Evolutionary conservation across 2,113 vertebrate species (phyloP).

Genomic region (Saimiri boliviensis): DNA sequence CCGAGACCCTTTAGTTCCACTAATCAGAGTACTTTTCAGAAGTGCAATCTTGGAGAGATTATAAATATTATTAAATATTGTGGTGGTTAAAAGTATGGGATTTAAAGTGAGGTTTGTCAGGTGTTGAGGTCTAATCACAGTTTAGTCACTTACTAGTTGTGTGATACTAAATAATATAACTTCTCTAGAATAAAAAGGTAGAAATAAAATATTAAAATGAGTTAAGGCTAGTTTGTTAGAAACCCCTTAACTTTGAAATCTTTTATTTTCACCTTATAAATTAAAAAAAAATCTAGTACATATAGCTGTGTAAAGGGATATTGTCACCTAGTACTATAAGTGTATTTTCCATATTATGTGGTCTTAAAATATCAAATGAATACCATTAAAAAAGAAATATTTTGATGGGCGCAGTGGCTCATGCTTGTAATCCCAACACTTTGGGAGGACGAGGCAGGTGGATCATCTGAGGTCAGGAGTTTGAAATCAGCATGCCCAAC

Average conservation of each 20-base stretch:
- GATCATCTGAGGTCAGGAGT: background rate
- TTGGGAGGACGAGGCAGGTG: background rate
- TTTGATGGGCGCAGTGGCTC: background rate
- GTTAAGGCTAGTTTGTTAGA: background rate
- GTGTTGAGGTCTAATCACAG: background rate
- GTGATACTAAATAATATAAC: background rate
- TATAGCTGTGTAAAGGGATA: background rate
- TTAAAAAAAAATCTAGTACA: background rate
- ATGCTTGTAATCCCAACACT: background rate
- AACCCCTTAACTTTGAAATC: background rate
- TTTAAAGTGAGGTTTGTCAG: background rate
- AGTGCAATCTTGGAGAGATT: constrained; percentile 14
- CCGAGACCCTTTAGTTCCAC: constrained; percentile 16
- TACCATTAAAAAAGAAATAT: background rate
- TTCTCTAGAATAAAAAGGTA: background rate
- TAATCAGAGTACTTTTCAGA: background rate
- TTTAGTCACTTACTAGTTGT: background rate
- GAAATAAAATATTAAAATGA: background rate
- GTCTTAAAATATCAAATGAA: background rate
- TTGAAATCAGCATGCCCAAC: background rate
- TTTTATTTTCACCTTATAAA: background rate
- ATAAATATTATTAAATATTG: background rate
- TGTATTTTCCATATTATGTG: background rate
- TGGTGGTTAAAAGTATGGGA: background rate
- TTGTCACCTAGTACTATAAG: background rate